Conservation (phyloP, 37 sponge, comb jelly and placozoan species). For the Diacarnus erythraeanus region DNA sequence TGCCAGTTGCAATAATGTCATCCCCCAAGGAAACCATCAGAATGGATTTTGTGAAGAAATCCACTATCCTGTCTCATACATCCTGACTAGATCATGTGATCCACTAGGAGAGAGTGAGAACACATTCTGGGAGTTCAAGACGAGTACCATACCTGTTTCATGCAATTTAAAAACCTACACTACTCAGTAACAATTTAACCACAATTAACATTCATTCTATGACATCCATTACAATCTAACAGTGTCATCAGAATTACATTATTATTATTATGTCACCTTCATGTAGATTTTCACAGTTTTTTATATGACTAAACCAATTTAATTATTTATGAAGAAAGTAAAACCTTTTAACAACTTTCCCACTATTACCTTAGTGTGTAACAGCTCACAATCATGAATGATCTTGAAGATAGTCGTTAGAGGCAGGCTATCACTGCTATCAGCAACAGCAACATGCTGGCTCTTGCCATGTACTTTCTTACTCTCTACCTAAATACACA, state of each 20-base stretch:
- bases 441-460: too few relatives aligned
- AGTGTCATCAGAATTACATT: too few relatives aligned
- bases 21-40: neutral
- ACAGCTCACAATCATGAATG: slow-evolving; percentile 3
- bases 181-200: neutral
- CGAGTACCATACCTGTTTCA: neutral
- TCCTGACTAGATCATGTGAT: slow-evolving; percentile 11
- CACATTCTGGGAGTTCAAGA: neutral
- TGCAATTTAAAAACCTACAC: slow-evolving; percentile 9
- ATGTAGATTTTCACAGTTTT: neutral
- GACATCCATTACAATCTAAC: too few relatives aligned
- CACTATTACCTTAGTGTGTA: neutral
- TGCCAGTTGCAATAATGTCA: slow-evolving; percentile 21
- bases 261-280: neutral
- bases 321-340: neutral
- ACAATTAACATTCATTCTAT: too few relatives aligned
- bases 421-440: neutral
- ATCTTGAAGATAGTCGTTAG: neutral
- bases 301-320: too few relatives aligned
- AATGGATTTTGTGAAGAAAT: slow-evolving; percentile 12
- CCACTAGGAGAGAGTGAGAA: neutral
- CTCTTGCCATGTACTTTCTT: neutral
- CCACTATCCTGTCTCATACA: slow-evolving; percentile 4
- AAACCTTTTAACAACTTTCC: too few relatives aligned
- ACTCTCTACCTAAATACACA: neutral